Conservation (phyloP, 1,140 invertebrate species). For the Geopemphigus sp. region DNA sequence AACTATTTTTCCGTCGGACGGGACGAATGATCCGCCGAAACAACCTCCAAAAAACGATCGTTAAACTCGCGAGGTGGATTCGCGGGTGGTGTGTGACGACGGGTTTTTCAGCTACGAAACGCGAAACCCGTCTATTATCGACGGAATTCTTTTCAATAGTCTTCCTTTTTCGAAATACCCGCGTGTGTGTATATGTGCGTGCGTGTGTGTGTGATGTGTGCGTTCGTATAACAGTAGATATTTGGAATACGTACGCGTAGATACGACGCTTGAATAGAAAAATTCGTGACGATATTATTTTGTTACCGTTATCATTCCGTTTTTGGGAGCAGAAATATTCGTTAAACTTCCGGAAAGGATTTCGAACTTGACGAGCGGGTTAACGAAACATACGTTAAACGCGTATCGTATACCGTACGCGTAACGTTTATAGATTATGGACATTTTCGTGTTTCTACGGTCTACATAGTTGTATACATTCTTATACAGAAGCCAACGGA, state of each 20-base stretch:
- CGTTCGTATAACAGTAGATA: too few relatives aligned
- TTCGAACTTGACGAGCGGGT: too few relatives aligned
- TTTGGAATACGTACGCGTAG: neutral
- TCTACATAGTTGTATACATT: neutral
- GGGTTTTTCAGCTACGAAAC: conserved; percentile 1
- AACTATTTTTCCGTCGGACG: conserved; percentile 10
- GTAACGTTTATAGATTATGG: too few relatives aligned
- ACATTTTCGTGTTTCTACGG: too few relatives aligned
- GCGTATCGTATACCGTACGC: too few relatives aligned
- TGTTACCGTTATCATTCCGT: neutral
- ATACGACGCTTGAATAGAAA: neutral
- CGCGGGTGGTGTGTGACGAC: neutral
- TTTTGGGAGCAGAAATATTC: neutral
- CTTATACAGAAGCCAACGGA: neutral
- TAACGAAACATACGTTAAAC: too few relatives aligned
- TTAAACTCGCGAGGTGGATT: conserved; percentile 10
- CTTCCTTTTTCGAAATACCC: too few relatives aligned
- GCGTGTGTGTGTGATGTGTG: too few relatives aligned
- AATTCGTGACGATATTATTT: neutral
- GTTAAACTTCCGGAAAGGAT: too few relatives aligned
- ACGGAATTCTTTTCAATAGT: conserved; percentile 11
- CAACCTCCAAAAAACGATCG: neutral
- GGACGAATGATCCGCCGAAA: conserved; percentile 15
- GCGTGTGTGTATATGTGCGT: too few relatives aligned
- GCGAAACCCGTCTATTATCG: neutral